Percentiles rank a stretch among this genome's conserved stretches.
Evolutionary conservation across 2,113 vertebrate genomes (phyloP).

Genomic region (Cebus imitator): DNA sequence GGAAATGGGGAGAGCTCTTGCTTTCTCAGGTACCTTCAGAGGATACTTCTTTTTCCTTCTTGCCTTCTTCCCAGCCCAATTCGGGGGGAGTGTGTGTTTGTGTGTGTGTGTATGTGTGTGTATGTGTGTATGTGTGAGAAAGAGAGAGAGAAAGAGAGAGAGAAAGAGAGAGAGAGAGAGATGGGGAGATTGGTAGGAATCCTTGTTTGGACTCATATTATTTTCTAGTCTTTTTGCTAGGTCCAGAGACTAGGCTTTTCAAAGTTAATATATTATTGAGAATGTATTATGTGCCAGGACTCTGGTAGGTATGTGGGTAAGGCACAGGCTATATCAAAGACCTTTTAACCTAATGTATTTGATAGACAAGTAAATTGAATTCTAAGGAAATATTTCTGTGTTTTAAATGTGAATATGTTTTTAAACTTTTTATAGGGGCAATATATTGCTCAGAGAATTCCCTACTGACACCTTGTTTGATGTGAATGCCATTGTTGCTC

Average conservation of each 20-base stretch:
- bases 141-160: too few relatives aligned
- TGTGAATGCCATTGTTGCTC: constrained; percentile 92
- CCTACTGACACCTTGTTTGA: constrained; percentile 93
- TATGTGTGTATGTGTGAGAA: too few relatives aligned
- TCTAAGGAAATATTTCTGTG: not conserved
- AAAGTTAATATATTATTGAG: not conserved
- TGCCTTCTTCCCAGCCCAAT: not conserved
- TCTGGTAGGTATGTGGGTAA: not conserved
- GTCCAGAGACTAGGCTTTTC: not conserved
- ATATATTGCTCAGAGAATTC: constrained; percentile 89
- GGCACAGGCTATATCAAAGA: not conserved
- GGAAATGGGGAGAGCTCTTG: not conserved
- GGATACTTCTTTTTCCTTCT: not conserved
- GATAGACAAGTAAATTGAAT: not conserved
- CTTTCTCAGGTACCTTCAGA: not conserved
- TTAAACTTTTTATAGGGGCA: constrained; percentile 83
- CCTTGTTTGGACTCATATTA: not conserved
- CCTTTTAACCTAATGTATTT: not conserved
- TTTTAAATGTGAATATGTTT: constrained; percentile 8
- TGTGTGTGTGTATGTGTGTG: not conserved
- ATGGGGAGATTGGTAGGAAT: not conserved
- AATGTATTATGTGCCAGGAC: not conserved
- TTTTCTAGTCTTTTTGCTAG: not conserved
- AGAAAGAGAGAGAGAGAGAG: too few relatives aligned
- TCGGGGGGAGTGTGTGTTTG: not conserved